phyloP scores from a whole-genome alignment of 1,140 invertebrate genomes.

The Lasioglossum albipes region DNA sequence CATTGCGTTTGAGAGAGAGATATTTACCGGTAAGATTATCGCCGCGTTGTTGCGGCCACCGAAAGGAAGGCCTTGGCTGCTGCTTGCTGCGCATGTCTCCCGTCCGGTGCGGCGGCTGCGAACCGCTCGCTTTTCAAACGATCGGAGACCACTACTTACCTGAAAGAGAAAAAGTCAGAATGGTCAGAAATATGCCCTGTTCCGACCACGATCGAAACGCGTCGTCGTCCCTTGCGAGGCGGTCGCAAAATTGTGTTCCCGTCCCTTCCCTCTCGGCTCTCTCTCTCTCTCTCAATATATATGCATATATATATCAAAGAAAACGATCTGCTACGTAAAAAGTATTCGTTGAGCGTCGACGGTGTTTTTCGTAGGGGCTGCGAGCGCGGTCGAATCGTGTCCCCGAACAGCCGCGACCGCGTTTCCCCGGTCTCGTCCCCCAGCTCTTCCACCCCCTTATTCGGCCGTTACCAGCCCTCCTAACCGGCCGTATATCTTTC shows the following conservation, averaged over 20 bases:
- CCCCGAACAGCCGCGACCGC: conserved; percentile 34
- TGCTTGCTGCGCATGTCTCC: conserved; percentile 81
- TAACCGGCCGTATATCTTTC: conserved; percentile 77
- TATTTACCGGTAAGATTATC: conserved; percentile 80
- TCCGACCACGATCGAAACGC: neutral
- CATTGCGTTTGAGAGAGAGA: conserved; percentile 54
- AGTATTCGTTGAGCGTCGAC: conserved; percentile 32
- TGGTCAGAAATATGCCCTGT: conserved; percentile 25
- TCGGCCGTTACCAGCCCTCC: conserved; percentile 61
- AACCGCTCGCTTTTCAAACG: conserved; percentile 75
- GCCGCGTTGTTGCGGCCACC: conserved; percentile 80
- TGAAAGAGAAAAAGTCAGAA: conserved; percentile 69
- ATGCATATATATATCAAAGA: too few relatives aligned
- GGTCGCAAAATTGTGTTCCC: neutral
- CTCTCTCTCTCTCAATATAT: too few relatives aligned
- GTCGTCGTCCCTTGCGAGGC: neutral
- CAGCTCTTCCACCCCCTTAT: conserved; percentile 41
- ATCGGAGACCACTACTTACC: conserved; percentile 80
- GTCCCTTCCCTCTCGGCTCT: neutral
- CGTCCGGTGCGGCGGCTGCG: conserved; percentile 74
- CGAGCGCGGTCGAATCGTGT: conserved; percentile 27
- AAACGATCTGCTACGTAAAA: neutral
- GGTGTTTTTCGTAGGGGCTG: conserved; percentile 48
- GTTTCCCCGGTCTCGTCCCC: conserved; percentile 1
- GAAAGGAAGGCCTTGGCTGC: conserved; percentile 80